Percentiles rank a stretch among this genome's conserved stretches.
Conservation (phyloP, 2,888 invertebrate genomes). For the Lumbricus terrestris region DNA sequence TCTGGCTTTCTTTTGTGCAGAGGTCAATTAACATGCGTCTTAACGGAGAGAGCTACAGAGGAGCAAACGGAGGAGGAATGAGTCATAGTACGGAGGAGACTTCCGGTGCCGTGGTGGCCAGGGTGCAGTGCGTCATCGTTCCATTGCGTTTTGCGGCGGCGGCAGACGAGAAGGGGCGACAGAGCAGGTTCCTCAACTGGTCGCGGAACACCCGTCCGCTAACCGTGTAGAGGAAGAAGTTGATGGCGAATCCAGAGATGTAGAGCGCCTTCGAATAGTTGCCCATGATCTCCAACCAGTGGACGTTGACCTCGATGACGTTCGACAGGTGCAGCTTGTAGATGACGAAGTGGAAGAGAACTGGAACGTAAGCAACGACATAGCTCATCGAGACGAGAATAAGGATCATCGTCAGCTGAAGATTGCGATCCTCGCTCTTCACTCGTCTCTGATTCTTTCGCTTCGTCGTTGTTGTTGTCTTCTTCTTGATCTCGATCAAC, state of each 20-base stretch:
- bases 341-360: constrained; percentile 35
- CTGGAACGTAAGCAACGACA: constrained; percentile 39
- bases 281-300: constrained; percentile 25
- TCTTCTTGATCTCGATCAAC: background rate
- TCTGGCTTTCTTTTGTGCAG: too few species aligned
- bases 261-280: constrained; percentile 39
- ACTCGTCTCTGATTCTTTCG: background rate
- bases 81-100: background rate
- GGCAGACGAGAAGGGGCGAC: constrained; percentile 9
- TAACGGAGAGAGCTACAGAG: background rate
- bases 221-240: constrained; percentile 43
- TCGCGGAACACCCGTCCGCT: constrained; percentile 42
- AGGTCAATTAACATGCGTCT: background rate
- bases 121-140: background rate
- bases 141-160: background rate
- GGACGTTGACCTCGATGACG: constrained; percentile 14
- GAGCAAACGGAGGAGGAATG: too few species aligned
- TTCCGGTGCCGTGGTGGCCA: background rate
- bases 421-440: constrained; percentile 30
- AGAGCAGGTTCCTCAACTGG: constrained; percentile 38
- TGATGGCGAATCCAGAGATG: constrained; percentile 42
- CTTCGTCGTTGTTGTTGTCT: too few species aligned
- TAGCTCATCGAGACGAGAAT: constrained; percentile 43
- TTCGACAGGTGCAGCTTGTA: constrained; percentile 24
- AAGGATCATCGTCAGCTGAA: constrained; percentile 42